Evolutionary conservation across 2,113 vertebrate species (phyloP), one percentile per base, ranked within the genome.

Genomic region (Prinia subflava): DNA sequence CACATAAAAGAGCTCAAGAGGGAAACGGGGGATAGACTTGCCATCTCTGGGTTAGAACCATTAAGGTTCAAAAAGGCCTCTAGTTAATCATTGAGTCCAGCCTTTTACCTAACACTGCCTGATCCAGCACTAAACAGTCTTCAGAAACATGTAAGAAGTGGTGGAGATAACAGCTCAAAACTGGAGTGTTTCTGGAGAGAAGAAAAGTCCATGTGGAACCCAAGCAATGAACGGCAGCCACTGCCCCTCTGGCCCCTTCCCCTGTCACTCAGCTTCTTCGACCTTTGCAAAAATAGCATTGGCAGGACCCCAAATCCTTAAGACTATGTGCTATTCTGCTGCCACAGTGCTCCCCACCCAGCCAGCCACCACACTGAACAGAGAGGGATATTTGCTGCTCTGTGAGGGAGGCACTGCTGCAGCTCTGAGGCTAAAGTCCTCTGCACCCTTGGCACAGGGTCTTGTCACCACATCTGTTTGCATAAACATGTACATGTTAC

Each of bases 381-480:
- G 69, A 44, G 23, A 73, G 59, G 41, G 27, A 41, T 60, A 1
- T 67, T 81, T 60, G 39, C 79, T 90, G 64, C 64, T 49, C 20
- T 5, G 25, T 24, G 30, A 64, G 27, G 55, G n/a, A 74, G 47
- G 46, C 30, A 21, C 21, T 60, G 52, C 65, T 74, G 75, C 70
- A 56, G 41, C 47, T 42, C 70, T 20, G n/a, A 21, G 37, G 42
- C 55, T 78, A 0, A 88, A 70, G 60, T 84, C 50, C 87, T 69
- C 28, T 3, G 1, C 47, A 62, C 31, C 24, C 28, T 83, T 56
- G 42, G 64, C 39, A 59, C 67, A 44, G 31, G 39, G 39, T 39
- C 27, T 65, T 79, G 65, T 49, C 77, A 39, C n/a, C 56, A 27
- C 0, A 0, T 83, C 70, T 2, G 0, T 89, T 79, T 93, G 53